Conservation (phyloP, 2,113 vertebrate genomes). For the Drymodes brunneopygia region DNA sequence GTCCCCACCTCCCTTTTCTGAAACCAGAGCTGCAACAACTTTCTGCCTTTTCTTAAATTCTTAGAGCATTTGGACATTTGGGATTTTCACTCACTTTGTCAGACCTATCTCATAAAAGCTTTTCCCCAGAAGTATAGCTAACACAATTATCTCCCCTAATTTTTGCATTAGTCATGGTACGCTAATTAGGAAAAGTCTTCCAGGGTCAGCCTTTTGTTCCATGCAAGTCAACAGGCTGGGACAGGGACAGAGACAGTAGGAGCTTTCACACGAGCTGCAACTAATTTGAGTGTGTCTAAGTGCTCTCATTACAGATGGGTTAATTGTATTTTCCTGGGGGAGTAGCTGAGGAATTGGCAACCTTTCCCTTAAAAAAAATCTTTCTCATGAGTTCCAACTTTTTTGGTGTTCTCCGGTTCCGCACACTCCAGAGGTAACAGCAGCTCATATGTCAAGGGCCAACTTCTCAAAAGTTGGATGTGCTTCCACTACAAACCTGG, state of each 20-base stretch:
- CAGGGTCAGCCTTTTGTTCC: not conserved
- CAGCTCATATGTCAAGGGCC: not conserved
- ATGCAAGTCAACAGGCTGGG: constrained; percentile 18
- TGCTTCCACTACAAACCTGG: not conserved
- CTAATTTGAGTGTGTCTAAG: not conserved
- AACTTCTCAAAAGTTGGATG: not conserved
- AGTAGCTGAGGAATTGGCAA: constrained; percentile 1
- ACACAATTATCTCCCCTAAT: constrained; percentile 30
- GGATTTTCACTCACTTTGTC: not conserved
- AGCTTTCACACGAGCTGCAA: not conserved
- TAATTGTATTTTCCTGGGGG: constrained; percentile 9
- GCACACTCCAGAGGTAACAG: not conserved
- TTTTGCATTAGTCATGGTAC: not conserved
- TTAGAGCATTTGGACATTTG: not conserved
- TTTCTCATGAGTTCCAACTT: not conserved
- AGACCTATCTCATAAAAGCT: not conserved
- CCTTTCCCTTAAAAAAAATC: not conserved
- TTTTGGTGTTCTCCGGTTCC: not conserved
- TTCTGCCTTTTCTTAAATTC: not conserved
- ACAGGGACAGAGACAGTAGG: not conserved
- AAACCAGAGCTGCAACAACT: not conserved
- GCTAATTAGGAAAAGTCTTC: constrained; percentile 17
- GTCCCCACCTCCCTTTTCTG: not conserved
- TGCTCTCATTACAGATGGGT: not conserved
- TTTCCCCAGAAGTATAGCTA: not conserved